phyloP scores from a whole-genome alignment of 2,888 invertebrate species.

The Blastobasis adustella region DNA sequence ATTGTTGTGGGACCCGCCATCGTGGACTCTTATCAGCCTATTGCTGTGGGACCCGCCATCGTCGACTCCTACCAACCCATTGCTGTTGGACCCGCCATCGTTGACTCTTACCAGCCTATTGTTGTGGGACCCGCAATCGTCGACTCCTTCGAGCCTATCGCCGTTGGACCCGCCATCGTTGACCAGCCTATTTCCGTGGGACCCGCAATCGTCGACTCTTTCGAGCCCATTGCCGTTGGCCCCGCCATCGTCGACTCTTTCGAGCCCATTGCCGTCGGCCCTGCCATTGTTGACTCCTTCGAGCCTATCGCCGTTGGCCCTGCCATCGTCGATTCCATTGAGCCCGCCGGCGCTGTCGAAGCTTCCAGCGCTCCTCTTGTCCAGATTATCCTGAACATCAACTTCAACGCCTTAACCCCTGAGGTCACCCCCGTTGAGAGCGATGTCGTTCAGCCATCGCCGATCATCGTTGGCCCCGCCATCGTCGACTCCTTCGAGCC shows the following conservation, averaged over 20 bases:
- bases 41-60: slow-evolving; percentile 1
- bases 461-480: background rate
- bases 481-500: background rate
- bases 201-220: background rate
- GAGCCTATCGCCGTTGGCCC: no score
- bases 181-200: background rate
- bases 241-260: background rate
- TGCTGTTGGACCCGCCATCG: background rate
- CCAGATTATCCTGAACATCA: slow-evolving; percentile 1
- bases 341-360: background rate
- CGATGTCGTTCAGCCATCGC: no score
- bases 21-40: background rate
- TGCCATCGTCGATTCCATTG: background rate
- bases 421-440: background rate
- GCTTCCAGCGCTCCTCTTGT: background rate
- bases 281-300: no score
- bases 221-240: background rate
- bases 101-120: background rate
- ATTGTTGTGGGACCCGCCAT: background rate
- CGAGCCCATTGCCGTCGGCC: background rate
- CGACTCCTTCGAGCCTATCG: no score
- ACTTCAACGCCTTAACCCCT: background rate
- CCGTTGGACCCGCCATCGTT: background rate
- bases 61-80: background rate
- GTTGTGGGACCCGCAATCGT: background rate